phyloP scores from a whole-genome alignment of 2,113 vertebrate genomes.

The Mohoua ochrocephala region DNA sequence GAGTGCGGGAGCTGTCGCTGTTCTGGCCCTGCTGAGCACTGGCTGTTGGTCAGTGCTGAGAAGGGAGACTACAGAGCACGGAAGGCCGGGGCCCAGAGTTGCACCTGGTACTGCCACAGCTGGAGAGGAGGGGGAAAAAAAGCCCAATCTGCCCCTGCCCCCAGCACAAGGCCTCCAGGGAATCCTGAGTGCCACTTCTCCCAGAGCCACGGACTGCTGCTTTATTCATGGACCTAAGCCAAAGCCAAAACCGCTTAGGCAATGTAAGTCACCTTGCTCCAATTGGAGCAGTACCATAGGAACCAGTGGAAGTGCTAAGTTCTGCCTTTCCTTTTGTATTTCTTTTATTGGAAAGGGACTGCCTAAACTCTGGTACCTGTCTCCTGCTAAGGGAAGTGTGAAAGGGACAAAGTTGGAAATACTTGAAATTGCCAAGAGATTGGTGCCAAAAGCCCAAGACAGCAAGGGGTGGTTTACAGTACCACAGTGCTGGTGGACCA shows the following conservation, averaged over 20 bases:
- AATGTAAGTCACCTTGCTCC: background rate
- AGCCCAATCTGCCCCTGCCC: background rate
- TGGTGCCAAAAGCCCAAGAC: background rate
- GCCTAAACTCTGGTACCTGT: background rate
- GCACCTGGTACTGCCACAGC: background rate
- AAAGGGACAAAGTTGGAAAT: background rate
- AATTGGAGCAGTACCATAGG: accelerated
- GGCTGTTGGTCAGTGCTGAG: background rate
- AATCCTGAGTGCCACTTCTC: too few relatives aligned
- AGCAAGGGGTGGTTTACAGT: background rate
- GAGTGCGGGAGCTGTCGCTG: background rate
- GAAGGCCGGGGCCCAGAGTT: accelerated
- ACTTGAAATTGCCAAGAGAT: background rate
- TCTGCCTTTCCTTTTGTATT: background rate
- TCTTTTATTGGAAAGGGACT: background rate
- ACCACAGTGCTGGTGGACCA: background rate
- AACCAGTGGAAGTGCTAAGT: accelerated
- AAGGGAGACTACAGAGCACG: accelerated
- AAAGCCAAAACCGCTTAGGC: background rate
- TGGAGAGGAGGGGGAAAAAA: background rate
- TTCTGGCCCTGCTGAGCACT: background rate
- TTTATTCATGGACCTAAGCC: background rate
- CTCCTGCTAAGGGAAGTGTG: background rate
- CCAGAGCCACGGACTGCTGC: background rate
- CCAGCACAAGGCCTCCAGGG: too few relatives aligned